Evolutionary conservation across 2,888 invertebrate species (phyloP), one percentile per base, ranked within the genome.

Genomic region (Drosophila siamana): DNA sequence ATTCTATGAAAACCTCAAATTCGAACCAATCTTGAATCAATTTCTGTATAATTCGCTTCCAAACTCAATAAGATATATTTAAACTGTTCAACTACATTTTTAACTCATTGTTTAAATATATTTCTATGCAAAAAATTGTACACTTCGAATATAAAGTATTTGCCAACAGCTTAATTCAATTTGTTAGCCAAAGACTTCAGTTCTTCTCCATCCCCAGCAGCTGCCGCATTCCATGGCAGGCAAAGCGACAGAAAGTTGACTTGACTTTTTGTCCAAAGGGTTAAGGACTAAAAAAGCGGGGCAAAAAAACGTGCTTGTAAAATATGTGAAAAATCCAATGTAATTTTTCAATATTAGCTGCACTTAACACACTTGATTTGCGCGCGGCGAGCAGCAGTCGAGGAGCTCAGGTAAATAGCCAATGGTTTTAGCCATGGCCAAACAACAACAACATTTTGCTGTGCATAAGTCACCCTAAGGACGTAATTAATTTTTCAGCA

Each of bases 401-500:
- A 28, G 33, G 9, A 33, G 33, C 33, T 33, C 36, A 7, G 13
- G 5, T 7, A 68, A 71, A 71, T 70, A 63, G 62, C 71, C 74
- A 75, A 65, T 55, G 71, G 71, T 71, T 65, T 65, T 54, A 43
- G 63, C 71, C 70, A 59, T 28, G 40, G 48, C 59, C 15, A 48
- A 70, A 16, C 61, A 65, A 54, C 46, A 43, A 36, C 38, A 63
- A 16, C n/a, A 40, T 19, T 30, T 55, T 44, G 43, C 62, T 33
- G 65, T 55, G 65, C 72, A 86, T 88, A 88, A 82, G 86, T 82
- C 79, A 78, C 90, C 91, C 90, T 78, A 76, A 90, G 91, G 91
- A 89, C 86, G 84, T 90, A 90, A 90, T 91, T 90, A 91, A 91
- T 90, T 91, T 91, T 91, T 90, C 87, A 89, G 82, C 80, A 90